Evolutionary conservation across 53 echinoderm and acorn worm species (phyloP).

Genomic region (Arbacia lixula): DNA sequence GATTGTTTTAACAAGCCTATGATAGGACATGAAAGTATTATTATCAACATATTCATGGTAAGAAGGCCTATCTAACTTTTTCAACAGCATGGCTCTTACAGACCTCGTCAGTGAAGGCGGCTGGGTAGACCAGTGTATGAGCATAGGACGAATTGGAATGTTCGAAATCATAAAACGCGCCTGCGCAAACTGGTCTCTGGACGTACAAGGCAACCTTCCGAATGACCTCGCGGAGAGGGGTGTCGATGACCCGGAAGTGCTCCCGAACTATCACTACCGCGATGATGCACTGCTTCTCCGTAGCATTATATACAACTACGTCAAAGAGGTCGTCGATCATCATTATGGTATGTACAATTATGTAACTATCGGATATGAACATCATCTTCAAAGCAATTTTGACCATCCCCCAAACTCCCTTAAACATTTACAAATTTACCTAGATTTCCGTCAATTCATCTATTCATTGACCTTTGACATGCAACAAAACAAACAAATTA

Average conservation of each 20-base stretch:
- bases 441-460: no score
- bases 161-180: conserved; percentile 74
- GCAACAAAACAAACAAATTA: no score
- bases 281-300: conserved; percentile 82
- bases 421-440: no score
- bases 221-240: conserved; percentile 79
- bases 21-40: no score
- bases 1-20: no score
- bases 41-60: no score
- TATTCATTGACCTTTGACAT: no score
- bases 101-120: conserved; percentile 78
- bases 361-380: no score
- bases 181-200: conserved; percentile 66
- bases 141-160: conserved; percentile 82
- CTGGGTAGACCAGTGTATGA: conserved; percentile 87
- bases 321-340: conserved; percentile 73
- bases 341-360: conserved; percentile 85
- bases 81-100: conserved; percentile 75
- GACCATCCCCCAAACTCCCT: no score
- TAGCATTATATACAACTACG: conserved; percentile 78
- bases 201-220: conserved; percentile 76
- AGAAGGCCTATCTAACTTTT: no score
- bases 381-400: no score
- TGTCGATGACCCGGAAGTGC: conserved; percentile 81
- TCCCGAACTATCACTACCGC: conserved; percentile 87